Conservation (phyloP, 2,113 vertebrate species). For the Dipodomys spectabilis region DNA sequence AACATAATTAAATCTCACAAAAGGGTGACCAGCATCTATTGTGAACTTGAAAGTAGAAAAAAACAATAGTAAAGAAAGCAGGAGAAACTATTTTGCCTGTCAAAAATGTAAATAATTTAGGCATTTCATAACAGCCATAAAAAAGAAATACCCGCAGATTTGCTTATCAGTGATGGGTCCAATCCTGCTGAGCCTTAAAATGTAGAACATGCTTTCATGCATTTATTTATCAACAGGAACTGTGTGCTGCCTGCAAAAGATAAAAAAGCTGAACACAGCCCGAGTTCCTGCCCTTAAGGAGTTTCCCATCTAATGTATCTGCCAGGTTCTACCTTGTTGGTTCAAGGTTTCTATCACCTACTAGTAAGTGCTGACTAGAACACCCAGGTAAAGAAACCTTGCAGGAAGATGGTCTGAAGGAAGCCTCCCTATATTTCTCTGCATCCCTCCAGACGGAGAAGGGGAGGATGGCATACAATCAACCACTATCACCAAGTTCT, state of each 20-base stretch:
- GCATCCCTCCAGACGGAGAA: background rate
- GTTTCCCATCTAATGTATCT: slow-evolving; percentile 34
- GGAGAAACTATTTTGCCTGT: background rate
- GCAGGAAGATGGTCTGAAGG: background rate
- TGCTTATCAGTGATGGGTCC: slow-evolving; percentile 57
- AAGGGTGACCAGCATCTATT: background rate
- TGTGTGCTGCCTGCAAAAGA: background rate
- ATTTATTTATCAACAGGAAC: slow-evolving; percentile 52
- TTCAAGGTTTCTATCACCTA: background rate
- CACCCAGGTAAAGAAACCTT: background rate
- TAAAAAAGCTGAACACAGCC: background rate
- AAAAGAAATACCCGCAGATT: background rate
- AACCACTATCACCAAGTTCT: background rate
- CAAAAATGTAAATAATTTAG: slow-evolving; percentile 23
- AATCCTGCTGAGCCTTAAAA: slow-evolving; percentile 58
- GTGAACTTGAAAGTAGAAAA: background rate
- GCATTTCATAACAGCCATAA: slow-evolving; percentile 33
- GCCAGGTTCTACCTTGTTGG: background rate
- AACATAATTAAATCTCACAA: slow-evolving; percentile 10
- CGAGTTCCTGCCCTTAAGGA: slow-evolving; percentile 39
- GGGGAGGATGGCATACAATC: background rate
- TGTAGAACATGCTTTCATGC: slow-evolving; percentile 21
- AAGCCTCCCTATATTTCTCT: background rate
- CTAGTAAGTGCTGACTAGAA: background rate
- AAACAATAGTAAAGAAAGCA: background rate